Evolutionary conservation across 2,113 vertebrate genomes (phyloP), one percentile per base, ranked within the genome.

Genomic region (Zonotrichia leucophrys): DNA sequence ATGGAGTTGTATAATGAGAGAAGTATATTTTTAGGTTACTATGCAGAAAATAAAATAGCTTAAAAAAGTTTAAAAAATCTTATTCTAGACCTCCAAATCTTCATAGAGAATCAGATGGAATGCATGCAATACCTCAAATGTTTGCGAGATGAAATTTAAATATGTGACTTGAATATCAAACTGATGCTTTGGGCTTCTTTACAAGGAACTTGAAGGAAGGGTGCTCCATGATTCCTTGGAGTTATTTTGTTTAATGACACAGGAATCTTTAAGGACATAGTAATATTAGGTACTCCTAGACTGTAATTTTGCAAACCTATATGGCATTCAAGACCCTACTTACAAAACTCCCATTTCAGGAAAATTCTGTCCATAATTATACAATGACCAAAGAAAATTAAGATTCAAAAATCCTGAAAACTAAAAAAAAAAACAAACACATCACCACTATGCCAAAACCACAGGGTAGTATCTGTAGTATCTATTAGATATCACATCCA

Each of bases 1-100:
- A 42, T 35, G 10, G 4, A 3, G 4, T 2, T 50, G 15, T 35
- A 52, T 33, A 73, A 30, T 0, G 0, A 79, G 13, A 49, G 14
- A 85, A 75, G 2, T 8, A n/a, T 31, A 68, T 35, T 72, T 63
- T 44, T 46, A 39, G 7, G 2, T 39, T 46, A 76, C 28, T 52
- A 81, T 5, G 10, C 18, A 62, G 53, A 52, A 95, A 86, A 7
- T 39, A 15, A 79, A 63, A 50, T 1, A 41, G 11, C 24, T 60
- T 44, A 46, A n/a, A 60, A 18, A 60, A 60, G 35, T 28, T 25
- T 1, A 13, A 30, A 53, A 60, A 35, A 30, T 5, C 31, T 78
- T 85, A n/a, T n/a, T 67, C 42, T 50, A 59, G 23, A 86, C 42
- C 25, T 23, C 10, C 10, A 49, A 63, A 85, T 37, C 5, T 28